Evolutionary conservation across 92 coral and sea anemone species (phyloP).

Genomic region (Paragorgia papillata): DNA sequence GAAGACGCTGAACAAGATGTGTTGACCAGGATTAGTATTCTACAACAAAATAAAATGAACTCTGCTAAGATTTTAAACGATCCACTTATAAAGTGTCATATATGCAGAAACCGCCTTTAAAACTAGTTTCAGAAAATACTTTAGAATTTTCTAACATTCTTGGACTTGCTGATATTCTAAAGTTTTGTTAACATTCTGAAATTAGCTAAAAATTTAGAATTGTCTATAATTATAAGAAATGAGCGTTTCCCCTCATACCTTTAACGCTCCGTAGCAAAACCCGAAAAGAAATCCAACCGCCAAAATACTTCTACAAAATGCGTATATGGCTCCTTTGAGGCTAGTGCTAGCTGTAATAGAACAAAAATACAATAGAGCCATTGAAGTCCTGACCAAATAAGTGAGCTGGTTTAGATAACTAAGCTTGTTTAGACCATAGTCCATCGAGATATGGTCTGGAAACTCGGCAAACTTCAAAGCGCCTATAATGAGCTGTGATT

Average conservation of each 20-base stretch:
- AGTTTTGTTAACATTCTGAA: neutral
- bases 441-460: too few relatives aligned
- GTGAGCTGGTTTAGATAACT: too few relatives aligned
- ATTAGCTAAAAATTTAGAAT: too few relatives aligned
- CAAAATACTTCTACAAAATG: constrained; percentile 78
- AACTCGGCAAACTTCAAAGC: too few relatives aligned
- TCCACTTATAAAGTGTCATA: too few relatives aligned
- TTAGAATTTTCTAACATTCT: neutral
- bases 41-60: constrained; percentile 14
- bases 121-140: too few relatives aligned
- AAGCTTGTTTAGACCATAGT: too few relatives aligned
- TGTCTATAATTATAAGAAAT: too few relatives aligned
- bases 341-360: constrained; percentile 79
- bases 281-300: constrained; percentile 81
- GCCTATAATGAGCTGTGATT: too few relatives aligned
- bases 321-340: constrained; percentile 80
- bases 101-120: too few relatives aligned
- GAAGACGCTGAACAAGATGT: constrained; percentile 87
- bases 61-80: too few relatives aligned
- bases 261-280: constrained; percentile 85
- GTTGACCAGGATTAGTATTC: constrained; percentile 73
- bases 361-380: neutral
- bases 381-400: too few relatives aligned
- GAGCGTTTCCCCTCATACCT: constrained; percentile 45
- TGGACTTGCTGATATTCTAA: neutral